A percentile compares a stretch with the other conserved stretches of the same genome.
These are phyloP conservation scores for Cryptoblepharus egeriae DNA, from an alignment of 2,797 vertebrate genomes.

Conservation along the genomic window DNA sequence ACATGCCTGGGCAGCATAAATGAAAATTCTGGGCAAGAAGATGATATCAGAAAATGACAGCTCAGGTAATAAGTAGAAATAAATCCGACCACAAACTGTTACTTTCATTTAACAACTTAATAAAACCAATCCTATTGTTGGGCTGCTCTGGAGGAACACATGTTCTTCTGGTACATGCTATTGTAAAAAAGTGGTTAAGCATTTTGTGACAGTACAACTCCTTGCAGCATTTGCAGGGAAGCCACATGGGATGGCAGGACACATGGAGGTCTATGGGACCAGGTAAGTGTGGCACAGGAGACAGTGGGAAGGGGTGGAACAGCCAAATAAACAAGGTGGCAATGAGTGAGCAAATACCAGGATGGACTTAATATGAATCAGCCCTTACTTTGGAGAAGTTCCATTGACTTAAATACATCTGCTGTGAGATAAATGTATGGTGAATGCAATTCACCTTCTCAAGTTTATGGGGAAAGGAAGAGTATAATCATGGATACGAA, in stretches of 20 bases:
- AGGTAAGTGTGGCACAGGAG: no score
- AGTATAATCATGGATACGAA: not conserved
- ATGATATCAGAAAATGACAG: not conserved
- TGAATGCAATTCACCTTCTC: not conserved
- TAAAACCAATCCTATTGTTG: no score
- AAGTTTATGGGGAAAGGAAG: not conserved
- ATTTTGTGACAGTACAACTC: no score
- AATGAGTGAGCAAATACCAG: not conserved
- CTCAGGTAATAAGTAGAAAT: not conserved
- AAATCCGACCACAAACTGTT: not conserved
- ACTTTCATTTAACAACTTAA: not conserved
- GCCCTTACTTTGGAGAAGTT: not conserved
- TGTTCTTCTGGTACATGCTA: no score
- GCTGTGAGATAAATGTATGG: not conserved
- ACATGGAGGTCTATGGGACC: no score
- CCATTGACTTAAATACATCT: not conserved
- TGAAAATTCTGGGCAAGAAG: not conserved
- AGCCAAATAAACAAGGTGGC: not conserved
- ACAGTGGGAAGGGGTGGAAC: no score
- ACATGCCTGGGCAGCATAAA: not conserved
- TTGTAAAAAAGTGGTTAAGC: no score
- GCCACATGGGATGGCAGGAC: no score
- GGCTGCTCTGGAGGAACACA: no score
- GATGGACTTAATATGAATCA: not conserved
- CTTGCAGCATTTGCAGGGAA: no score